Percentiles rank a stretch among this genome's conserved stretches.
Conservation (phyloP, 64 coral and sea anemone genomes). For the Anthopleura sola region DNA sequence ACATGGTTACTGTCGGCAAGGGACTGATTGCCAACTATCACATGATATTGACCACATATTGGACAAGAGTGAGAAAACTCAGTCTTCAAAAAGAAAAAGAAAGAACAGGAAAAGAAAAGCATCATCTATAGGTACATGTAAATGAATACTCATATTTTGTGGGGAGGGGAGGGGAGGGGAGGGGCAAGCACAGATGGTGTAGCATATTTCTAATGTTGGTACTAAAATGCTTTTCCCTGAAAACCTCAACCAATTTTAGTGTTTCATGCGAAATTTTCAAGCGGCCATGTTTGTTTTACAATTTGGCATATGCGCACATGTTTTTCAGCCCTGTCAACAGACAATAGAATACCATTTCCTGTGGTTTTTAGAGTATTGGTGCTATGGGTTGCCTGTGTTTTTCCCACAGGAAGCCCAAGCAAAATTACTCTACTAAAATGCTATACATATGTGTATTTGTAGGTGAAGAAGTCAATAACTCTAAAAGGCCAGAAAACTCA, state of each 20-base stretch:
- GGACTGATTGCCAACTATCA: conserved; percentile 64
- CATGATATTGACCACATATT: conserved; percentile 92
- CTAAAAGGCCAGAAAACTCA: neutral
- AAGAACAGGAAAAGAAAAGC: conserved; percentile 65
- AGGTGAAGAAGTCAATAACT: neutral
- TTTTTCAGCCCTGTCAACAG: no score
- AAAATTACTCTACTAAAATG: no score
- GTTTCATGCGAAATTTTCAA: no score
- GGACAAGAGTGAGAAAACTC: conserved; percentile 58
- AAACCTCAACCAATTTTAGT: no score
- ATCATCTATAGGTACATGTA: neutral
- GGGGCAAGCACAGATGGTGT: no score
- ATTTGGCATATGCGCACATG: no score
- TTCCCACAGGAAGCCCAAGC: neutral
- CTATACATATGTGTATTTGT: neutral
- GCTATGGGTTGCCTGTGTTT: neutral
- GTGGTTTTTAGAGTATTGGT: neutral
- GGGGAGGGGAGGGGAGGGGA: neutral
- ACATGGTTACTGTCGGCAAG: conserved; percentile 82
- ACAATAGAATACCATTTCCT: no score
- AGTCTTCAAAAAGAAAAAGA: conserved; percentile 61
- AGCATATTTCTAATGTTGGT: no score
- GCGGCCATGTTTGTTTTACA: no score
- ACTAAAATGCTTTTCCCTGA: no score
- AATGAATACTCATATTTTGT: no score